Percentiles rank a stretch among this genome's conserved stretches.
Conservation (phyloP, 2,888 invertebrate genomes). For the Melanotus villosus region DNA sequence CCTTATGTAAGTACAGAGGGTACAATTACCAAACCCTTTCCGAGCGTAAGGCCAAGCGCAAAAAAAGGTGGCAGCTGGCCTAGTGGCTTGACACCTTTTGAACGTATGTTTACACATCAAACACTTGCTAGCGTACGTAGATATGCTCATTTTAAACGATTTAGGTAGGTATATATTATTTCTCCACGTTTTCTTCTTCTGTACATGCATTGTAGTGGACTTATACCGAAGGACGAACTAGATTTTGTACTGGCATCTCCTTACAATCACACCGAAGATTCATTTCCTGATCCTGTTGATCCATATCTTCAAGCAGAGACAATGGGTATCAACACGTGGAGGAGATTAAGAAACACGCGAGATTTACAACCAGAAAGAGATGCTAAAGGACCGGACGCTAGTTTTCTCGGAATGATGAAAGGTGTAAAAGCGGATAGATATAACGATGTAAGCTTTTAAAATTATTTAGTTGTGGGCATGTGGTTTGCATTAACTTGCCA, state of each 20-base stretch:
- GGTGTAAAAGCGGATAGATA: slow-evolving; percentile 53
- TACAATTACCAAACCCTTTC: slow-evolving; percentile 65
- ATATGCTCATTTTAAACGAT: slow-evolving; percentile 67
- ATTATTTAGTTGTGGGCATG: not conserved
- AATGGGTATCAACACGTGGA: slow-evolving; percentile 75
- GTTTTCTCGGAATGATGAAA: not conserved
- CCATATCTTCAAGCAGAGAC: slow-evolving; percentile 79
- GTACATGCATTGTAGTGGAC: slow-evolving; percentile 52
- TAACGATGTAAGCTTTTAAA: slow-evolving; percentile 55
- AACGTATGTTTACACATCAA: slow-evolving; percentile 71
- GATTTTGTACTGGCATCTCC: slow-evolving; percentile 78
- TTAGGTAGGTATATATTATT: slow-evolving; percentile 50
- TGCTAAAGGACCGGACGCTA: slow-evolving; percentile 47
- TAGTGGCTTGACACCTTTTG: slow-evolving; percentile 63
- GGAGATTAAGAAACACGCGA: slow-evolving; percentile 76
- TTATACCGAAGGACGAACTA: slow-evolving; percentile 77
- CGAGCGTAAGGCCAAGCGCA: slow-evolving; percentile 51
- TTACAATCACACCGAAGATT: slow-evolving; percentile 78
- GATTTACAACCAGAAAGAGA: slow-evolving; percentile 67
- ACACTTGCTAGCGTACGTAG: slow-evolving; percentile 71
- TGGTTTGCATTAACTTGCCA: not conserved
- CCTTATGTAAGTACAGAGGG: slow-evolving; percentile 70
- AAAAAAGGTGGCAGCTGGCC: slow-evolving; percentile 63
- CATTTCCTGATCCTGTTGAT: slow-evolving; percentile 77
- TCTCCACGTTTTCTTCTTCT: slow-evolving; percentile 9